A percentile compares a stretch with the other conserved stretches of the same genome.
phyloP scores from a whole-genome alignment of 2,797 vertebrate species.

The Zonotrichia albicollis region DNA sequence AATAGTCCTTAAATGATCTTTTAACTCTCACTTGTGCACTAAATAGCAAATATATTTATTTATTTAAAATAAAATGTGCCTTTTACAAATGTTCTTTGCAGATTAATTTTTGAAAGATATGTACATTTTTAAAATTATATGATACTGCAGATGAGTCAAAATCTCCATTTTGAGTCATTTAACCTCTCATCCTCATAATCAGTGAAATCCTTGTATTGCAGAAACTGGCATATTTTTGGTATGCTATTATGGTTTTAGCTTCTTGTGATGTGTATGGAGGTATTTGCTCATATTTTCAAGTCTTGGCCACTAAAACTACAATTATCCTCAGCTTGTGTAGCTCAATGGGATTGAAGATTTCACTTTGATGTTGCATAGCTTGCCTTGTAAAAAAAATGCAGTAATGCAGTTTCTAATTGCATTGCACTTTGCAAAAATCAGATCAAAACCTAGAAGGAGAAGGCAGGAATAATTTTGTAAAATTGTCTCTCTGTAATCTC shows the following conservation, averaged over 20 bases:
- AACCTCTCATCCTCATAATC: neutral
- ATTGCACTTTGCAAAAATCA: neutral
- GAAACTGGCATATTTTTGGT: neutral
- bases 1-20: neutral
- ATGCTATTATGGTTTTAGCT: neutral
- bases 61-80: neutral
- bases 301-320: neutral
- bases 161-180: neutral
- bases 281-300: neutral
- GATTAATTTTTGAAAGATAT: neutral
- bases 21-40: accelerated
- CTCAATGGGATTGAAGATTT: neutral
- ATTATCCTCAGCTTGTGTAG: neutral
- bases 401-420: neutral
- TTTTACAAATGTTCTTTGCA: neutral
- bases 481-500: neutral
- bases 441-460: neutral
- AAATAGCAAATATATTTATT: neutral
- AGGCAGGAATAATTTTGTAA: neutral
- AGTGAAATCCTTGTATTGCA: neutral
- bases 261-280: neutral
- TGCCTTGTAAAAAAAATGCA: neutral
- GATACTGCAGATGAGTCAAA: neutral
- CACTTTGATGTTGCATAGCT: neutral
- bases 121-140: accelerated